Conservation (phyloP, 1,140 invertebrate species). For the Ceratosolen solmsi region DNA sequence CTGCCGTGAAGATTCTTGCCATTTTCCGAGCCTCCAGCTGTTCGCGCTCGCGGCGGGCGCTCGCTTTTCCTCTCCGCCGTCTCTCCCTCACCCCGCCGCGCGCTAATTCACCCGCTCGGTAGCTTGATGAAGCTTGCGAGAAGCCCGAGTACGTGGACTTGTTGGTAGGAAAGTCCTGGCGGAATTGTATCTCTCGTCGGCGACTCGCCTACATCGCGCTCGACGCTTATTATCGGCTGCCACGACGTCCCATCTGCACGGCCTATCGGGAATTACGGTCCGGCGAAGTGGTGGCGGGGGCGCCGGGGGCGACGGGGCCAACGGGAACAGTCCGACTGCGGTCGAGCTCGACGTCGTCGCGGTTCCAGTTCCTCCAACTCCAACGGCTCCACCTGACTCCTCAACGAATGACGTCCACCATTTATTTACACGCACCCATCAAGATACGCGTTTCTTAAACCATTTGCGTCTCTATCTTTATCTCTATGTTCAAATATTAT, state of each 20-base stretch:
- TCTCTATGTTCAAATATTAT: background rate
- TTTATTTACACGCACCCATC: background rate
- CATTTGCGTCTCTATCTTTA: too few relatives aligned
- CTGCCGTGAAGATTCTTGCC: conserved; percentile 66
- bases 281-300: background rate
- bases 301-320: background rate
- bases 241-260: background rate
- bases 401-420: background rate
- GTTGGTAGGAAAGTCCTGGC: background rate
- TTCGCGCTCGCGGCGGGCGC: background rate
- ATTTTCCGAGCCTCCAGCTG: conserved; percentile 58
- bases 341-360: too few relatives aligned
- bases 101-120: too few relatives aligned
- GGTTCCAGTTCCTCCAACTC: background rate
- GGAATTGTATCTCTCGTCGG: background rate
- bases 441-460: too few relatives aligned
- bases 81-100: too few relatives aligned
- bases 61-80: background rate
- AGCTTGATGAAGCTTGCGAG: background rate
- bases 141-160: background rate
- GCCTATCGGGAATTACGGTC: background rate
- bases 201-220: background rate
- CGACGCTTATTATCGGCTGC: background rate
- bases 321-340: background rate
- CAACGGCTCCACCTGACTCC: background rate